phyloP scores from a whole-genome alignment of 2,797 vertebrate genomes.

The Liasis olivaceus region DNA sequence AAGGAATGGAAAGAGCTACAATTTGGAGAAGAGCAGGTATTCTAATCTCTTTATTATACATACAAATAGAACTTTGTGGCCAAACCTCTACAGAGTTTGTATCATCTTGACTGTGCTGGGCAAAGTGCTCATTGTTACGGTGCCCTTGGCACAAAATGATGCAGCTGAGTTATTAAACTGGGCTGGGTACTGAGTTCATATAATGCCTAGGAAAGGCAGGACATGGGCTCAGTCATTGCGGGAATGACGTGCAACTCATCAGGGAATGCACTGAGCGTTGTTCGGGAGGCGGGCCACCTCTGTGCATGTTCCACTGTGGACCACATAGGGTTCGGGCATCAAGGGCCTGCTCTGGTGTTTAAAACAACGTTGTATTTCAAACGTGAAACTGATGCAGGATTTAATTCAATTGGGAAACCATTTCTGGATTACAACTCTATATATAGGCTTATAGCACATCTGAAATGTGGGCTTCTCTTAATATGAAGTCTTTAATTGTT shows the following conservation, averaged over 20 bases:
- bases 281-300: too few relatives aligned
- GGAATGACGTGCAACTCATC: too few relatives aligned
- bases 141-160: not conserved
- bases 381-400: not conserved
- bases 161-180: not conserved
- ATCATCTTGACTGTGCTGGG: not conserved
- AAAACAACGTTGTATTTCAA: not conserved
- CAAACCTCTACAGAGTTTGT: not conserved
- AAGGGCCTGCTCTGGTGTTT: not conserved
- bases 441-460: not conserved
- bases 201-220: not conserved
- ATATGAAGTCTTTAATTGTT: not conserved
- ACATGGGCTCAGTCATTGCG: not conserved
- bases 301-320: too few relatives aligned
- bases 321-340: not conserved
- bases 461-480: not conserved
- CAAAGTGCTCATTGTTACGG: not conserved
- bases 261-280: too few relatives aligned
- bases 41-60: not conserved
- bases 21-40: constrained; percentile 74
- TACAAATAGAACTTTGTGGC: not conserved
- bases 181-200: not conserved
- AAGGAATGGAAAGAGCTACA: constrained; percentile 62
- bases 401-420: not conserved
- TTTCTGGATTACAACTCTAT: not conserved